Percentiles rank a stretch among this genome's conserved stretches.
Conservation (phyloP, 2,888 invertebrate species). For the Drosophila kokeensis region DNA sequence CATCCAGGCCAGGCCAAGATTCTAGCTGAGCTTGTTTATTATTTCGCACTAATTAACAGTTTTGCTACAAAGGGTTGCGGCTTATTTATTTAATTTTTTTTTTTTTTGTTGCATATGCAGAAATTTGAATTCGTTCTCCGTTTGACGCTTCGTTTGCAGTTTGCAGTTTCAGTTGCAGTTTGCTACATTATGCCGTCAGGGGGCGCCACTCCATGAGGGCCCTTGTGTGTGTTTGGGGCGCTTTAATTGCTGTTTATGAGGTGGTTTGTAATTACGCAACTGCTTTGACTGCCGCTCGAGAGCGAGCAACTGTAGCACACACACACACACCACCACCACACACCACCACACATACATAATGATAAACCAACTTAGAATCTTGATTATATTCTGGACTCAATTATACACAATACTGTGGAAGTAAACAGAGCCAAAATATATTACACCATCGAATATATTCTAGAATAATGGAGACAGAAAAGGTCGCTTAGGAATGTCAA, state of each 20-base stretch:
- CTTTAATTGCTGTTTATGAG: conserved; percentile 77
- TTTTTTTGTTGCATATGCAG: neutral
- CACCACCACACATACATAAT: neutral
- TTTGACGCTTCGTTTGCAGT: conserved; percentile 17
- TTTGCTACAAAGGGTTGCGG: conserved; percentile 71
- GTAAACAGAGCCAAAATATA: neutral
- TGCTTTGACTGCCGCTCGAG: conserved; percentile 44
- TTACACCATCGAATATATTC: neutral
- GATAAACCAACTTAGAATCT: neutral
- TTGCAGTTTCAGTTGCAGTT: neutral
- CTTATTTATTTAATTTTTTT: conserved; percentile 43
- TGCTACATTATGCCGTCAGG: neutral
- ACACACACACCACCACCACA: neutral
- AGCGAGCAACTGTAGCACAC: conserved; percentile 7
- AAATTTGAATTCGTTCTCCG: neutral
- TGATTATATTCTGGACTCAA: neutral
- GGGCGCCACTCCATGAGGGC: conserved; percentile 13
- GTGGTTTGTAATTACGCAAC: conserved; percentile 70
- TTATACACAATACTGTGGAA: neutral
- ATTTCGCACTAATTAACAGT: conserved; percentile 77
- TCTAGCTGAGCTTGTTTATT: conserved; percentile 55
- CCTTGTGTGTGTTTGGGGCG: conserved; percentile 20
- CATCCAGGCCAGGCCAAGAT: neutral
- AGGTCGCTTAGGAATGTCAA: too few species aligned
- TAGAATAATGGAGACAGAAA: neutral